A percentile compares a stretch with the other conserved stretches of the same genome.
These are phyloP conservation scores for Ailuropoda melanoleuca DNA, from an alignment of 2,113 vertebrate genomes.

Conservation along the genomic window DNA sequence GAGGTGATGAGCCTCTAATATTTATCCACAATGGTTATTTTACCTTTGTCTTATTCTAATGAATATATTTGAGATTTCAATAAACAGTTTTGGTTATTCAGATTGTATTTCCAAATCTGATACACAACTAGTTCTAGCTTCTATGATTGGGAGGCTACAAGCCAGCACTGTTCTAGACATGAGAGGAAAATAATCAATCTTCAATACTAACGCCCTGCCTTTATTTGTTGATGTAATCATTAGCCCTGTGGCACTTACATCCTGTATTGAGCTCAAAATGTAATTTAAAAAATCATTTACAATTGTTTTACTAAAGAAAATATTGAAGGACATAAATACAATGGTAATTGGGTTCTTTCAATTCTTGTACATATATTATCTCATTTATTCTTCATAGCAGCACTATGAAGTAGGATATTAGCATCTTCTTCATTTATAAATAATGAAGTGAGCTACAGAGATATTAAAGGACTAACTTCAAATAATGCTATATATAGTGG, in stretches of 20 bases:
- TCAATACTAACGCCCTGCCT: neutral
- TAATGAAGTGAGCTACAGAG: neutral
- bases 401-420: neutral
- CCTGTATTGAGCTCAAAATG: neutral
- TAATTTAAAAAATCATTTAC: neutral
- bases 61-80: neutral
- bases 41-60: neutral
- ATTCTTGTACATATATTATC: neutral
- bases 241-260: neutral
- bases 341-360: neutral
- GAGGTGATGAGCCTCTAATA: neutral
- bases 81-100: neutral
- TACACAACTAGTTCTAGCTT: neutral
- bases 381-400: neutral
- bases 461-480: neutral
- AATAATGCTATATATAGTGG: neutral
- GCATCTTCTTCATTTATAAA: neutral
- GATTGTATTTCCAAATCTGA: neutral
- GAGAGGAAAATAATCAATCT: neutral
- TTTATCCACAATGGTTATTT: neutral
- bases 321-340: neutral
- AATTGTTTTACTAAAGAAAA: neutral
- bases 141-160: neutral
- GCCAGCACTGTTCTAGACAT: neutral
- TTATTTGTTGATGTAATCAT: neutral